Conservation (phyloP, 2,113 vertebrate species). For the Scomber japonicus region DNA sequence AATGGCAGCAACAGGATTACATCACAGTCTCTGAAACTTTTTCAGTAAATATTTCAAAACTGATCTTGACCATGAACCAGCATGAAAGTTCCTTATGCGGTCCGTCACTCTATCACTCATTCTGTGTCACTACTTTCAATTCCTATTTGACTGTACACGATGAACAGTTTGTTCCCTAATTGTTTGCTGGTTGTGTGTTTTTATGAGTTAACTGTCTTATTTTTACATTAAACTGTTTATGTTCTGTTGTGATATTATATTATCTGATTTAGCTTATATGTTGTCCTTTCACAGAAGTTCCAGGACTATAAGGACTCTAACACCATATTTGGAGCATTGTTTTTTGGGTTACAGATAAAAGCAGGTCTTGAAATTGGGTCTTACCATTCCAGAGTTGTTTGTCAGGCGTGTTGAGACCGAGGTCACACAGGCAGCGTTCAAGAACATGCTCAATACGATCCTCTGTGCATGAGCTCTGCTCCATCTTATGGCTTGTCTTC, state of each 20-base stretch:
- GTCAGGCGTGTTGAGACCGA: conserved; percentile 82
- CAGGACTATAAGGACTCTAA: background rate
- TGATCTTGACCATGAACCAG: background rate
- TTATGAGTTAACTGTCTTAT: background rate
- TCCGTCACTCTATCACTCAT: background rate
- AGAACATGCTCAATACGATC: conserved; percentile 96
- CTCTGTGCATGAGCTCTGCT: conserved; percentile 95
- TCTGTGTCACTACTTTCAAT: conserved; percentile 62
- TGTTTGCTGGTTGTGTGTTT: background rate
- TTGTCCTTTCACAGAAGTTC: too few relatives aligned
- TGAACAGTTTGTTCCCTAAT: background rate
- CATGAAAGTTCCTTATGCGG: background rate
- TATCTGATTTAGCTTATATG: too few relatives aligned
- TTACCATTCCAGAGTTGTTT: conserved; percentile 91
- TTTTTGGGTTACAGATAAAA: background rate
- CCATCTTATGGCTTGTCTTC: conserved; percentile 83
- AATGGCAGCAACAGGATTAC: background rate
- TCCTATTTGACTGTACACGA: conserved; percentile 40
- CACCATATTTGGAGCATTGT: background rate
- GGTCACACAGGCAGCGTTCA: conserved; percentile 91
- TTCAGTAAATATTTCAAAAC: background rate
- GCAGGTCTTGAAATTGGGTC: conserved; percentile 32
- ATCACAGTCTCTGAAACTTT: background rate
- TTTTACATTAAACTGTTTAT: background rate
- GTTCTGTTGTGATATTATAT: too few relatives aligned